phyloP scores from a whole-genome alignment of 2,113 vertebrate species.

The Hydrochoerus hydrochaeris region DNA sequence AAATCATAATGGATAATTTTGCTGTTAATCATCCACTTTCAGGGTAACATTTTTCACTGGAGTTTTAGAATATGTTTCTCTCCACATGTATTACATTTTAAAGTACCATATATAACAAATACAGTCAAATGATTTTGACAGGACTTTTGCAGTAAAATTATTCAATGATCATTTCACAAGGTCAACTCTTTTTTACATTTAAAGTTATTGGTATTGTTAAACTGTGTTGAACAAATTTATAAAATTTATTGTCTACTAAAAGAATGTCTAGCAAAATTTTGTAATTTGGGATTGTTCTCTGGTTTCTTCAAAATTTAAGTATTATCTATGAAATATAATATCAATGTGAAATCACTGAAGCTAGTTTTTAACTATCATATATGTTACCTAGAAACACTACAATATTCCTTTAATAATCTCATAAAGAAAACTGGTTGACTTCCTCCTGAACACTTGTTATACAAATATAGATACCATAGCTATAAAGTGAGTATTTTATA shows the following conservation, averaged over 20 bases:
- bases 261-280: not conserved
- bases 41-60: not conserved
- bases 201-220: not conserved
- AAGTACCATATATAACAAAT: not conserved
- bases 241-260: not conserved
- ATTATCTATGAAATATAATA: not conserved
- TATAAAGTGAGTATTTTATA: constrained; percentile 54
- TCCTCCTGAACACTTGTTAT: not conserved
- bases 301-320: not conserved
- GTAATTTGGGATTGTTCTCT: not conserved
- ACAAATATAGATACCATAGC: not conserved
- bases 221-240: not conserved
- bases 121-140: not conserved
- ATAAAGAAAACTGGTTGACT: not conserved
- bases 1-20: not conserved
- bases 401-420: not conserved
- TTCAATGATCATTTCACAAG: not conserved
- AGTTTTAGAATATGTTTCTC: not conserved
- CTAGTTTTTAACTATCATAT: not conserved
- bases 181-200: not conserved
- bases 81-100: not conserved
- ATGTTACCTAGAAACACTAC: not conserved
- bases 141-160: not conserved
- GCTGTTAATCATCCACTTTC: not conserved
- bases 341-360: not conserved